Percentiles rank a stretch among this genome's conserved stretches.
These are phyloP conservation scores for Pomatorhinus ruficollis DNA, from an alignment of 2,113 vertebrate species.

Conservation along the genomic window DNA sequence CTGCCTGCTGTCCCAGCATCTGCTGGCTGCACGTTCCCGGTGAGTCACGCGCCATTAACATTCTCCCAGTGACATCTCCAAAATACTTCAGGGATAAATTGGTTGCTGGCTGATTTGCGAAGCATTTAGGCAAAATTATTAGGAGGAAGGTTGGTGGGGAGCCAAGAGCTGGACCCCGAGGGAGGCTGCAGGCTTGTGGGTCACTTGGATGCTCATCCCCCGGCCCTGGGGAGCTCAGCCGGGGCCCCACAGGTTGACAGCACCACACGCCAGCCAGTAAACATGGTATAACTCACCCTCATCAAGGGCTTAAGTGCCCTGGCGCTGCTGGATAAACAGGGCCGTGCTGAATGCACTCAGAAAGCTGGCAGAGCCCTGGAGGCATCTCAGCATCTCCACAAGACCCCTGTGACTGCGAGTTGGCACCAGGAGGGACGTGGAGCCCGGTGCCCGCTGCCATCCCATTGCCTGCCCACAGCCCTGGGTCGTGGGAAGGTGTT, in stretches of 20 bases:
- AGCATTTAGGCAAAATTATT: constrained; percentile 1
- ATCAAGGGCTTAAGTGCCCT: background rate
- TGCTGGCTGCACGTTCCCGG: background rate
- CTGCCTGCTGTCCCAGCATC: background rate
- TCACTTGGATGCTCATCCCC: accelerated
- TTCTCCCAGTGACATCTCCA: constrained; percentile 22
- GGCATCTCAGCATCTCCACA: background rate
- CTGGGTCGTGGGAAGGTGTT: accelerated
- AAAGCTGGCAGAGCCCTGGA: background rate
- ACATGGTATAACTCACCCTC: background rate
- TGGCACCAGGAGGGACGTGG: accelerated
- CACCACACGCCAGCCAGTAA: accelerated
- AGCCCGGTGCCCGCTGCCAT: background rate
- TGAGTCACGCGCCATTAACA: background rate
- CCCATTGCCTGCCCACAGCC: background rate
- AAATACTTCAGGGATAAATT: constrained; percentile 26
- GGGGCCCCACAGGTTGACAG: background rate
- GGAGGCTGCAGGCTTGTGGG: accelerated
- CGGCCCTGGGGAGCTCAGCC: background rate
- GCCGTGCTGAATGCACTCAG: background rate
- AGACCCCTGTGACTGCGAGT: background rate
- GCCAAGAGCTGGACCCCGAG: background rate
- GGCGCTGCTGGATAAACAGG: background rate
- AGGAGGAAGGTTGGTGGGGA: constrained; percentile 28
- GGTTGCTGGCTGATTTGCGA: constrained; percentile 55